phyloP scores from a whole-genome alignment of 2,888 invertebrate genomes.

The Eudemis profundana region DNA sequence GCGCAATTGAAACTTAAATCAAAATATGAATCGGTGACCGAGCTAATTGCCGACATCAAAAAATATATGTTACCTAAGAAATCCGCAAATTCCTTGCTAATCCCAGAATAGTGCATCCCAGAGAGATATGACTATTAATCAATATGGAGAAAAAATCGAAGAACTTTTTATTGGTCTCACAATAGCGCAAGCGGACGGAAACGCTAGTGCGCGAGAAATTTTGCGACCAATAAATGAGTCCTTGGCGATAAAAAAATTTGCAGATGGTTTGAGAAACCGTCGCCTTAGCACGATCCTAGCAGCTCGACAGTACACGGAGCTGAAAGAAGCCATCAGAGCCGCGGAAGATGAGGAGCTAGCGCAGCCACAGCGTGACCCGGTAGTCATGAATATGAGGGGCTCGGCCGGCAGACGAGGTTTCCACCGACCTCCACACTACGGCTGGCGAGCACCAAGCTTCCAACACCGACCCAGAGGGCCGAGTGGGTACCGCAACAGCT shows the following conservation, averaged over 20 bases:
- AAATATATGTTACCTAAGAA: too few relatives aligned
- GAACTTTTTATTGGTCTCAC: too few relatives aligned
- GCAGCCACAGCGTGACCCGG: constrained; percentile 1
- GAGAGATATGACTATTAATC: too few relatives aligned
- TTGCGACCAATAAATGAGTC: too few relatives aligned
- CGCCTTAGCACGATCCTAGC: constrained; percentile 9
- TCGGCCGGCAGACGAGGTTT: constrained; percentile 5
- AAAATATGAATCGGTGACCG: too few relatives aligned
- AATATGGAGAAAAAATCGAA: too few relatives aligned
- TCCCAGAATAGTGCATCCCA: too few relatives aligned
- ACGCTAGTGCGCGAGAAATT: too few relatives aligned
- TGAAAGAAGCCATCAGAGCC: constrained; percentile 9
- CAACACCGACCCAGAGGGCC: neutral
- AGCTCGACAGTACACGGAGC: neutral
- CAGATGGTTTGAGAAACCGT: constrained; percentile 7
- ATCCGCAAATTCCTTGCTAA: too few relatives aligned
- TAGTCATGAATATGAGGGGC: constrained; percentile 20
- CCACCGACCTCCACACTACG: constrained; percentile 4
- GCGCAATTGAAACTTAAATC: too few relatives aligned
- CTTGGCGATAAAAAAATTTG: constrained; percentile 12
- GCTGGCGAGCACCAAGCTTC: neutral
- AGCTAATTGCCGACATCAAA: too few relatives aligned
- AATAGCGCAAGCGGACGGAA: too few relatives aligned
- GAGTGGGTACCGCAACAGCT: neutral
- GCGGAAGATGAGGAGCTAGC: constrained; percentile 10